phyloP scores from a whole-genome alignment of 2,888 invertebrate species.

The Spicauda simplicius region DNA sequence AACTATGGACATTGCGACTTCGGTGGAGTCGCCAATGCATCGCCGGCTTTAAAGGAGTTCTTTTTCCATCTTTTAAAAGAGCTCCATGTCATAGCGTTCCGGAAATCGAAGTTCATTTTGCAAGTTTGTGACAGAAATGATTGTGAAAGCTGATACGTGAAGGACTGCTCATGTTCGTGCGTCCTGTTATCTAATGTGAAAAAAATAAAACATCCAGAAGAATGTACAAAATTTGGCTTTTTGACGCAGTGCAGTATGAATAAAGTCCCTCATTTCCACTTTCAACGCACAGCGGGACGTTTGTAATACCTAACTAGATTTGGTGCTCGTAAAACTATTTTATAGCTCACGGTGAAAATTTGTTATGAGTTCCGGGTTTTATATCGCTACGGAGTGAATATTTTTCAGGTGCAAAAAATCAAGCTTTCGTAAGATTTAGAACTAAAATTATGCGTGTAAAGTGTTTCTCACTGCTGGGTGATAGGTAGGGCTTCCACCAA shows the following conservation, averaged over 20 bases:
- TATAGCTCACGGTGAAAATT: constrained; percentile 62
- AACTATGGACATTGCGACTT: no score
- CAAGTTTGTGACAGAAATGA: no score
- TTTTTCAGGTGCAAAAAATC: constrained; percentile 38
- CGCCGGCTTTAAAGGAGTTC: no score
- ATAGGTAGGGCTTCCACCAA: no score
- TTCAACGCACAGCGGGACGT: constrained; percentile 47
- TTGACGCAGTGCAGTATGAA: constrained; percentile 55
- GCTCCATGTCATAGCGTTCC: no score
- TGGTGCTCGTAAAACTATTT: constrained; percentile 66
- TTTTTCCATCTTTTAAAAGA: no score
- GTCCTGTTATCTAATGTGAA: no score
- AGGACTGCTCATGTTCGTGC: no score
- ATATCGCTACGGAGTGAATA: constrained; percentile 43
- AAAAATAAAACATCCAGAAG: not conserved
- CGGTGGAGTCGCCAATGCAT: no score
- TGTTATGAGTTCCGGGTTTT: constrained; percentile 56
- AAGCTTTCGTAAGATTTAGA: not conserved
- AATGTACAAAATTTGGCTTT: constrained; percentile 26
- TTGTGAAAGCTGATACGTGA: no score
- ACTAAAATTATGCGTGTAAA: not conserved
- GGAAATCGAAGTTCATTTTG: no score
- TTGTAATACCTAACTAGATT: constrained; percentile 61
- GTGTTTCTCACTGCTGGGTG: no score
- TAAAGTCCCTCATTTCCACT: constrained; percentile 48